Evolutionary conservation across 2,797 vertebrate species (phyloP).

Genomic region (Ataeniobius toweri): DNA sequence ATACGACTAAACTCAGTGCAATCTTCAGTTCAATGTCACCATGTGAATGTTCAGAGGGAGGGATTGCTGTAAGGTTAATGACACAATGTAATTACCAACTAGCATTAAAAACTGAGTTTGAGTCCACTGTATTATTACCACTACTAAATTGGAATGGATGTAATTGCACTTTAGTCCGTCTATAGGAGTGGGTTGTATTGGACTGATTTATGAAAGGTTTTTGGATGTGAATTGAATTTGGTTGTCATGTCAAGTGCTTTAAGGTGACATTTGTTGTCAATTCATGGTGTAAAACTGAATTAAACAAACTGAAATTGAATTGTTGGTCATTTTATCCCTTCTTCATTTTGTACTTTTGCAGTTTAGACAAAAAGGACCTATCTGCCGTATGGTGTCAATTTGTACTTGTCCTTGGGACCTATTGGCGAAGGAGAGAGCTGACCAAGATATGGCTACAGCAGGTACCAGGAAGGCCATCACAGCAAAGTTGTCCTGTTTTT

Average conservation of each 20-base stretch:
- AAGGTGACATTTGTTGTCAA: not conserved
- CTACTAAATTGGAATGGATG: not conserved
- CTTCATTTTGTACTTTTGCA: not conserved
- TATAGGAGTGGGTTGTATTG: not conserved
- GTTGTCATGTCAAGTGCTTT: not conserved
- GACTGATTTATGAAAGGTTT: not conserved
- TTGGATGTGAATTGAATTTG: not conserved
- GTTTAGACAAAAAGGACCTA: not conserved
- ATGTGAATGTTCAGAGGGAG: not conserved
- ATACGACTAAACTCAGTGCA: not conserved
- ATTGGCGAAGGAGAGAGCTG: too few species aligned
- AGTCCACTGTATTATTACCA: not conserved
- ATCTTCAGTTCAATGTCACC: not conserved
- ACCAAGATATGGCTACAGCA: too few species aligned
- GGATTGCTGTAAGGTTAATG: not conserved
- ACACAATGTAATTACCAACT: not conserved
- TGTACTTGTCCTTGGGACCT: not conserved
- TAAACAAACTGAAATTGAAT: not conserved
- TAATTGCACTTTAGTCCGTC: not conserved
- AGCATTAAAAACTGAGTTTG: not conserved
- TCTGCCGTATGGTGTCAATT: not conserved
- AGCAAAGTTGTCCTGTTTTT: too few species aligned
- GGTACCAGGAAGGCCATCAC: too few species aligned
- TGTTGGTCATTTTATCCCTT: not conserved
- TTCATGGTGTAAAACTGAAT: too few species aligned